Percentiles rank a stretch among this genome's conserved stretches.
Conservation (phyloP, 2,888 invertebrate genomes). For the Callyntrura sp. region DNA sequence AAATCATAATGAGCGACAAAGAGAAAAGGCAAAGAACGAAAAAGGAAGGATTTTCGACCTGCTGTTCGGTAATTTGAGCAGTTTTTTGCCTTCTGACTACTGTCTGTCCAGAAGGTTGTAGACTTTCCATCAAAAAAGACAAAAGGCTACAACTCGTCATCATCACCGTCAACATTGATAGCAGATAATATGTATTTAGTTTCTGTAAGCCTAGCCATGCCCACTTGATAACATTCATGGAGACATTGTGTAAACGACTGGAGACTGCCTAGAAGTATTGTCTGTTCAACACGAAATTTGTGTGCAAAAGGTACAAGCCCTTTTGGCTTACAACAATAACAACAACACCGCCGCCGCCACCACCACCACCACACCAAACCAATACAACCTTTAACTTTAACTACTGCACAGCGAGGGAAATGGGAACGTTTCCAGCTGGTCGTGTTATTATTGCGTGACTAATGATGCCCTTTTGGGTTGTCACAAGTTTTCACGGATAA, state of each 20-base stretch:
- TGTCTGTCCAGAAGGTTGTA: constrained; percentile 52
- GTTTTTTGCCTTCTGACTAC: constrained; percentile 56
- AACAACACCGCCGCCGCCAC: background rate
- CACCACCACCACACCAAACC: constrained; percentile 34
- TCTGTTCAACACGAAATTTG: constrained; percentile 15
- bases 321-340: constrained; percentile 68
- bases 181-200: background rate
- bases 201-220: constrained; percentile 43
- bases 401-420: constrained; percentile 33
- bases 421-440: constrained; percentile 80
- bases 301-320: constrained; percentile 61
- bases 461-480: constrained; percentile 81
- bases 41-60: constrained; percentile 48
- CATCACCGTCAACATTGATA: constrained; percentile 13
- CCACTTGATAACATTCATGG: constrained; percentile 55
- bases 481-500: constrained; percentile 78
- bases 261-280: background rate
- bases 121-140: constrained; percentile 30
- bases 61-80: constrained; percentile 60
- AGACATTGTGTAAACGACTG: background rate
- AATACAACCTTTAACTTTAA: constrained; percentile 41
- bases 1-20: constrained; percentile 45
- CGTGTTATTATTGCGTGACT: constrained; percentile 82
- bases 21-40: constrained; percentile 5
- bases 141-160: constrained; percentile 36